Conservation (phyloP, 2,113 vertebrate species). For the Dasypus novemcinctus region DNA sequence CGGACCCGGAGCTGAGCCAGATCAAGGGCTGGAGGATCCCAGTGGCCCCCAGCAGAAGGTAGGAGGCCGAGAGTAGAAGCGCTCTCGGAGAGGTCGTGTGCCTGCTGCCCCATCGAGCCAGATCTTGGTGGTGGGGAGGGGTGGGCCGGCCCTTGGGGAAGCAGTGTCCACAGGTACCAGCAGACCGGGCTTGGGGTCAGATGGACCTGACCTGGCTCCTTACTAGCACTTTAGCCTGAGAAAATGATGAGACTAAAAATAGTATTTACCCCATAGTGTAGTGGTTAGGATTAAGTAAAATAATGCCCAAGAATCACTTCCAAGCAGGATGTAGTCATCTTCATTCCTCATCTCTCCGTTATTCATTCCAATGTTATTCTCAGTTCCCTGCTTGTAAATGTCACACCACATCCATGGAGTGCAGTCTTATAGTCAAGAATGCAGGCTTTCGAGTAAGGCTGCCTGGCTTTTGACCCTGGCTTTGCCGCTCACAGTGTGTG, state of each 20-base stretch:
- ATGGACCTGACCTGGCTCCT: background rate
- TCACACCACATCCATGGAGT: background rate
- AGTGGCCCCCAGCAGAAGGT: slow-evolving; percentile 93
- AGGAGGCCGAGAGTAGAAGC: background rate
- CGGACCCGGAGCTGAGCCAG: slow-evolving; percentile 96
- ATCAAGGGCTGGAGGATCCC: slow-evolving; percentile 98
- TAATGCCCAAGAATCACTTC: rapidly evolving
- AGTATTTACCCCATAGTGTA: rapidly evolving
- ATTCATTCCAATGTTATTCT: background rate
- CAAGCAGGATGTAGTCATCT: background rate
- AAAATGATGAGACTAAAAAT: background rate
- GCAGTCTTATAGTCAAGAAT: background rate
- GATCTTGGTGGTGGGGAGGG: background rate
- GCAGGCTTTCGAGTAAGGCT: background rate
- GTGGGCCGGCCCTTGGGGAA: background rate
- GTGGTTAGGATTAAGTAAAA: background rate
- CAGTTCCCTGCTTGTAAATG: background rate
- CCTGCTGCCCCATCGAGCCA: background rate
- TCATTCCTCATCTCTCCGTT: rapidly evolving
- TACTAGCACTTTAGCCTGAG: background rate
- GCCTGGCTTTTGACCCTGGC: background rate
- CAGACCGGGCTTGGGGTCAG: background rate
- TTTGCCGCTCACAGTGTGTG: rapidly evolving
- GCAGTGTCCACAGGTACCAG: rapidly evolving
- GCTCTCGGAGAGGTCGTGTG: rapidly evolving